phyloP scores from a whole-genome alignment of 2,797 vertebrate genomes.

The Parauchenoglanis ngamensis region DNA sequence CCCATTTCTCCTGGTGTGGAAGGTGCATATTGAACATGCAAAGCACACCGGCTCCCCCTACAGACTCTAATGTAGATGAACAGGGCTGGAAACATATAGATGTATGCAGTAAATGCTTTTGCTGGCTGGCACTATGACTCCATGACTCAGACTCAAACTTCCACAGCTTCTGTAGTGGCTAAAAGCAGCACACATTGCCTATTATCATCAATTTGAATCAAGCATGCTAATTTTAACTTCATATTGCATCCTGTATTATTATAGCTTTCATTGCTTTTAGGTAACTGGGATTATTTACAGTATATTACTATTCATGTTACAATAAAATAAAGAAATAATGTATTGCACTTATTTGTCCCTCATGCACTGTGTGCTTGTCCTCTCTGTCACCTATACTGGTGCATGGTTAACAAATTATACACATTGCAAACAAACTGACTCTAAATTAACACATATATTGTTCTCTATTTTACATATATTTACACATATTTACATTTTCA shows the following conservation, averaged over 20 bases:
- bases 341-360: not conserved
- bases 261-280: not conserved
- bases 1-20: not conserved
- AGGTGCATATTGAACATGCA: not conserved
- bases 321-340: not conserved
- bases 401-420: not conserved
- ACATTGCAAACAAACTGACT: slow-evolving; percentile 15
- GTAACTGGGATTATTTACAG: not conserved
- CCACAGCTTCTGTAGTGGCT: not conserved
- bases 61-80: slow-evolving; percentile 19
- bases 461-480: slow-evolving; percentile 28
- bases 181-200: not conserved
- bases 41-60: slow-evolving; percentile 35
- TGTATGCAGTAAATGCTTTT: not conserved
- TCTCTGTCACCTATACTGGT: slow-evolving; percentile 13
- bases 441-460: slow-evolving; percentile 43
- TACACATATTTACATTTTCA: too few species aligned
- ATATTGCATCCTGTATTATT: not conserved
- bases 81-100: not conserved
- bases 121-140: not conserved
- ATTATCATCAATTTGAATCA: not conserved
- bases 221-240: not conserved
- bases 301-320: not conserved
- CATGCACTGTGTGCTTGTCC: not conserved
- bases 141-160: not conserved